Evolutionary conservation across 2,888 invertebrate species (phyloP).

Genomic region (Agelastica alni): DNA sequence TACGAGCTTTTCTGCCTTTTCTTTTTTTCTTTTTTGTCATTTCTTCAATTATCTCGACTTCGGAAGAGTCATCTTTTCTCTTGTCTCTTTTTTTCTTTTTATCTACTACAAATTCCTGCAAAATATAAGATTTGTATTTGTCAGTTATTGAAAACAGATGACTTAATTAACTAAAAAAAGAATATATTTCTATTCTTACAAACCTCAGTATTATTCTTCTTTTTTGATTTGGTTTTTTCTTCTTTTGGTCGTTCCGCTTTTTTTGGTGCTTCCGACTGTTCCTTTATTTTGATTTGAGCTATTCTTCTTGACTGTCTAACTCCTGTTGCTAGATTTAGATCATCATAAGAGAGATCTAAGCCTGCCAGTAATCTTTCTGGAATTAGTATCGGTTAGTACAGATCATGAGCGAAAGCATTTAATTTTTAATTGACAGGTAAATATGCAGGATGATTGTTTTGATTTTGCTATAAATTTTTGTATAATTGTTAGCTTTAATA

Average conservation of each 20-base stretch:
- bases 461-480: no score
- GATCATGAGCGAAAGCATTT: no score
- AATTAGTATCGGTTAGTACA: no score
- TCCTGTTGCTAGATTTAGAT: conserved; percentile 60
- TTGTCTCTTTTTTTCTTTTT: conserved; percentile 42
- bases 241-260: conserved; percentile 18
- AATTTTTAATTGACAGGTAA: no score
- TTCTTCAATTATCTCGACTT: neutral
- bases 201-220: conserved; percentile 38
- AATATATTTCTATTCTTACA: neutral
- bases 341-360: conserved; percentile 57
- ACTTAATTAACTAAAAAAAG: neutral
- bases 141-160: no score
- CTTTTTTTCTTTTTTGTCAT: conserved; percentile 47
- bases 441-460: no score
- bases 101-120: neutral
- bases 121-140: neutral
- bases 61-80: conserved; percentile 12
- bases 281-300: conserved; percentile 84
- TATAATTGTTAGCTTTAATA: no score
- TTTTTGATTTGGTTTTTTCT: conserved; percentile 42
- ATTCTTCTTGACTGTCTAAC: conserved; percentile 83
- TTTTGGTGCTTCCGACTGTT: conserved; percentile 70
- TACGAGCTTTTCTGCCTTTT: conserved; percentile 51
- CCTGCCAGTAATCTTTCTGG: conserved; percentile 58